Evolutionary conservation across 2,888 invertebrate species (phyloP), one percentile per base, ranked within the genome.

Genomic region (Cheilosia impressa): DNA sequence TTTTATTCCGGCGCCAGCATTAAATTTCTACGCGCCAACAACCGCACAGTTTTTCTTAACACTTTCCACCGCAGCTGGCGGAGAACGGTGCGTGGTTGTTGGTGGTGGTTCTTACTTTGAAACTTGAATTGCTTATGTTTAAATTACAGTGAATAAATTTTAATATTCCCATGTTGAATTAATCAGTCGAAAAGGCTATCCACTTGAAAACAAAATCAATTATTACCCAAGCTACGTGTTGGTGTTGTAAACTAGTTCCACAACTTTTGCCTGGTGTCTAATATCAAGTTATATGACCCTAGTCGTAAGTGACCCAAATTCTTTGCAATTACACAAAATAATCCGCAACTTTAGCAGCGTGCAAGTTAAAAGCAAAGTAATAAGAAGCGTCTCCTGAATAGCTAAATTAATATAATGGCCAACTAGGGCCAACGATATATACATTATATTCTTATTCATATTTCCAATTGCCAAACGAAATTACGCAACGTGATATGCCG

Each of bases 401-500:
- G 69, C 45, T 68, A 66, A 81, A 85, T 85, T 69, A 85, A 72
- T 58, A 77, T 85, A 85, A 85, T 85, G 76, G 72, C 55, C 47
- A 72, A 34, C 71, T 10, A 72, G 73, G 50, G 45, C 19, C 38
- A 22, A 79, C 45, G n/a, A 31, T 71, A 53, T 52, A 27, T 13
- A 38, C 34, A 9, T 38, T 38, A 38, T n/a, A 72, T 27, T 52
- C 9, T 63, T 76, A 57, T 69, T 55, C 50, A 50, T 58, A 65
- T 52, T 41, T 73, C 50, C 73, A 85, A 76, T 63, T 66, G 76
- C 68, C 80, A 75, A 80, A 58, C 75, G n/a, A 80, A 81, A 72
- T 85, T 85, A 72, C 85, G 85, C 71, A 81, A 85, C 81, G 19
- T 77, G 85, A 85, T 65, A 81, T 85, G 81, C 81, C 81, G 72